Evolutionary conservation across 2,113 vertebrate species (phyloP).

Genomic region (Mormyrus iriodes): DNA sequence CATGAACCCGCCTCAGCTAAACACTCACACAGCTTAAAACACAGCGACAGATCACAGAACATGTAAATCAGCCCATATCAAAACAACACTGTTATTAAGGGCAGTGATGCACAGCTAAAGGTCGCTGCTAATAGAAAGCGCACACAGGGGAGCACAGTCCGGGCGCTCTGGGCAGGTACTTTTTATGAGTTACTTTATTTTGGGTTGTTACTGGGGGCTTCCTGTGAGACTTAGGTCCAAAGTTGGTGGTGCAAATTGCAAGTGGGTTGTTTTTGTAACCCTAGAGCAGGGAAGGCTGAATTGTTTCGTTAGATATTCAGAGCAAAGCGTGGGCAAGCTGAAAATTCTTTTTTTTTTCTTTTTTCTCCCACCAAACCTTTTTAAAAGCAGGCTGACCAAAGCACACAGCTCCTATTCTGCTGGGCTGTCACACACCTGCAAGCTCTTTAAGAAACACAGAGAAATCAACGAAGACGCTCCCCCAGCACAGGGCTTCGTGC

Average conservation of each 20-base stretch:
- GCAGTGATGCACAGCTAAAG: not conserved
- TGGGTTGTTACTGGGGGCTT: not conserved
- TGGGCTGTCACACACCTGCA: not conserved
- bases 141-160: not conserved
- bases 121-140: not conserved
- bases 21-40: not conserved
- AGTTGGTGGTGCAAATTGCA: not conserved
- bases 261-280: not conserved
- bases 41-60: conserved; percentile 4
- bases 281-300: not conserved
- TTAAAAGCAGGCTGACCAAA: not conserved
- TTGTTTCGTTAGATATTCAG: not conserved
- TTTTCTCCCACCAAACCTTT: not conserved
- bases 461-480: not conserved
- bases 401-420: not conserved
- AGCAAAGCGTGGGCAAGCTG: not conserved
- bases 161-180: not conserved
- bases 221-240: not conserved
- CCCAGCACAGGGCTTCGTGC: not conserved
- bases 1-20: not conserved
- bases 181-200: not conserved
- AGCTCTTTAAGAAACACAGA: not conserved
- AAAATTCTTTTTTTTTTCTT: not conserved
- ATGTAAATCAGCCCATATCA: conserved; percentile 13
- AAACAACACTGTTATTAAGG: not conserved